phyloP scores from a whole-genome alignment of 1,140 invertebrate genomes.

The Sycophaga agraensis region DNA sequence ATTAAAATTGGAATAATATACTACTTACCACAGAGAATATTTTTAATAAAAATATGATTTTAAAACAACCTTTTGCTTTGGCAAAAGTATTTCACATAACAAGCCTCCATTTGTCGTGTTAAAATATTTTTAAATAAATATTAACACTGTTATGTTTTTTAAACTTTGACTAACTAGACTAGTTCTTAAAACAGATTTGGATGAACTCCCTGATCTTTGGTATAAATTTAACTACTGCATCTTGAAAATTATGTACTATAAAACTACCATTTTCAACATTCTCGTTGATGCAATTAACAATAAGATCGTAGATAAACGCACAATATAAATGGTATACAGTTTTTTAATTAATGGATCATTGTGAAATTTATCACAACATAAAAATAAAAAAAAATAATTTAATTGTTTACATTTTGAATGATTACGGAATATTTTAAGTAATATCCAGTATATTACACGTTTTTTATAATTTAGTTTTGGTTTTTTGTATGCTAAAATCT shows the following conservation, averaged over 20 bases:
- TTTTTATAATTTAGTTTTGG: slow-evolving; percentile 12
- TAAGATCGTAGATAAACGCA: slow-evolving; percentile 35
- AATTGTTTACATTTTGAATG: neutral
- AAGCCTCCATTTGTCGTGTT: slow-evolving; percentile 6
- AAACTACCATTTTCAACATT: slow-evolving; percentile 28
- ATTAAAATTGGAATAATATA: slow-evolving; percentile 12
- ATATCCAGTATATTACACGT: slow-evolving; percentile 43
- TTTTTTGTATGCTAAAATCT: slow-evolving; percentile 8
- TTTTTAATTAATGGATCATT: neutral
- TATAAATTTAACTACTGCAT: slow-evolving; percentile 1
- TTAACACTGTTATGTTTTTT: slow-evolving; percentile 20
- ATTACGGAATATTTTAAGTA: slow-evolving; percentile 25
- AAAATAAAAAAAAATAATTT: neutral
- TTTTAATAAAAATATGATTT: slow-evolving; percentile 10
- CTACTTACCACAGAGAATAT: slow-evolving; percentile 7
- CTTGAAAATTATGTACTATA: slow-evolving; percentile 12
- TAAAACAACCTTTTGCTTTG: slow-evolving; percentile 3
- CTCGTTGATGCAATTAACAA: slow-evolving; percentile 37
- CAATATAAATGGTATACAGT: slow-evolving; percentile 37
- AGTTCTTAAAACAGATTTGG: slow-evolving; percentile 9
- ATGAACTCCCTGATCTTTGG: slow-evolving; percentile 30
- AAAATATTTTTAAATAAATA: slow-evolving; percentile 20
- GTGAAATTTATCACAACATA: slow-evolving; percentile 2
- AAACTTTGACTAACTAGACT: slow-evolving; percentile 15
- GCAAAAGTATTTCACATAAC: slow-evolving; percentile 9